These are phyloP conservation scores for Kryptolebias marmoratus DNA, from an alignment of 2,113 vertebrate genomes.

Conservation along the genomic window DNA sequence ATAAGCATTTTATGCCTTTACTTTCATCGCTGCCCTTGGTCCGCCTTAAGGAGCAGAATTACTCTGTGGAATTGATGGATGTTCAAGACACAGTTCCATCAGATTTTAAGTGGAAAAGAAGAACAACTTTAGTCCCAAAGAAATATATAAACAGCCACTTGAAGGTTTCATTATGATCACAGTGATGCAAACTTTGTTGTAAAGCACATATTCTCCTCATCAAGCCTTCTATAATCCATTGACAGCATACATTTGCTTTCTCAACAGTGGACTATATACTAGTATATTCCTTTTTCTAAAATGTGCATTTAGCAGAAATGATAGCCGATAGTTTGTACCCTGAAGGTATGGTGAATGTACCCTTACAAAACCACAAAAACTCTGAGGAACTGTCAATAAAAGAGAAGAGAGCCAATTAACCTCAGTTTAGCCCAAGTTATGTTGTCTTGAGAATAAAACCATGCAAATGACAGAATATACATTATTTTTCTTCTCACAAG, in stretches of 20 bases:
- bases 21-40: background rate
- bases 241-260: conserved; percentile 51
- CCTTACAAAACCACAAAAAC: conserved; percentile 46
- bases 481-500: background rate
- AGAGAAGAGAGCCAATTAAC: conserved; percentile 21
- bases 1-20: background rate
- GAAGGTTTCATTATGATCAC: conserved; percentile 13
- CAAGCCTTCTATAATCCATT: conserved; percentile 34
- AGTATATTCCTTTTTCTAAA: conserved; percentile 50
- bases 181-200: conserved; percentile 22
- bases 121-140: background rate
- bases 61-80: background rate
- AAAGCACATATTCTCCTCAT: conserved; percentile 26
- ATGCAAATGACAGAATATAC: background rate
- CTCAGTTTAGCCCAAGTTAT: conserved; percentile 11
- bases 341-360: conserved; percentile 38
- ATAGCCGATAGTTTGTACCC: conserved; percentile 38
- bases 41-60: background rate
- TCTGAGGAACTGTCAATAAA: conserved; percentile 5
- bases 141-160: background rate
- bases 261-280: conserved; percentile 49
- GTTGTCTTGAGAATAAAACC: conserved; percentile 4
- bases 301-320: conserved; percentile 34
- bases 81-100: background rate
- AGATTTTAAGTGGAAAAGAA: background rate